Base-by-base conservation (phyloP, 2,113 vertebrate species). In the Pluvialis apricaria region DNA sequence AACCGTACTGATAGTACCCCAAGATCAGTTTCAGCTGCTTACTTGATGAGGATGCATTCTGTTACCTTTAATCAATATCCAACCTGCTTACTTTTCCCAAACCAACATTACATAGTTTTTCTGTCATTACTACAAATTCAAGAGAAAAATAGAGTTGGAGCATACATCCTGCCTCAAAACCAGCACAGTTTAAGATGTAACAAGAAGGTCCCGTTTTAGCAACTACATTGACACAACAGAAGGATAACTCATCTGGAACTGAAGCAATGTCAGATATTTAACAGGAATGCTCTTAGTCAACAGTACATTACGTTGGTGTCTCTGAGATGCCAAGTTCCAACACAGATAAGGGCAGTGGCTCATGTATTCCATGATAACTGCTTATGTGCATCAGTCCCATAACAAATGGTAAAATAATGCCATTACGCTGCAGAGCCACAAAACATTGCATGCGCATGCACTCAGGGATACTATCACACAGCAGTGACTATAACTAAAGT, bases 1-100 rank as follows among this genome's bases (percentile, higher is more conserved):
- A 51, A 25, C 6, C 1, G 2, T 20, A 61, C 4, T 22, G 29
- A 66, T 2, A 91, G 24, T 10, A 82, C 4, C 7, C 4, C 2
- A 69, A 84, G 24, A 76, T 89, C n/a, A 51, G 49, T 77, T 91
- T 51, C 34, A 47, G 2, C 17, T 68, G 38, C 17, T n/a, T 18
- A 58, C 11, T 29, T 24, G 15, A 60, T 45, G 10, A 86, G 26
- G 22, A 55, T 29, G 25, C 12, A 34, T 58, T 79, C 32, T 18
- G 3, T 31, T 73, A 78, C 64, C 81, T 89, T 84, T 32, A 72
- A 73, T 66, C 18, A 75, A 83, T 22, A 77, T 11, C 21, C 13
- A 81, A 5, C 19, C 38, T 42, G 47, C 15, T 76, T 87, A 57
- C 38, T 76, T 65, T 71, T 49, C 20, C 25, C 62, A 88, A 85